Base-by-base conservation (phyloP, 2,113 vertebrate genomes). In the Puma concolor region DNA sequence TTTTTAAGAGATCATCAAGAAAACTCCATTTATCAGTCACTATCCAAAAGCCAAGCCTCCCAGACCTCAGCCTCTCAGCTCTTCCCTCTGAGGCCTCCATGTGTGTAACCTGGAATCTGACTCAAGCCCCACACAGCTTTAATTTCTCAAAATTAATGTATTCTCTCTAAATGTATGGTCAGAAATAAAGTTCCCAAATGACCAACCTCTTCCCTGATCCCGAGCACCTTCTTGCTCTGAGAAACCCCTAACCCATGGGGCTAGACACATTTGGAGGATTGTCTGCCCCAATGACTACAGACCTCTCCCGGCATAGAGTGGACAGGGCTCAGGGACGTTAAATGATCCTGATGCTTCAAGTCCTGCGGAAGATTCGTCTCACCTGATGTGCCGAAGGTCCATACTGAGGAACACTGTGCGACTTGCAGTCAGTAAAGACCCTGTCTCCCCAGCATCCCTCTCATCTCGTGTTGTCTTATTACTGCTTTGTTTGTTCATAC, bases 61-160 rank as follows among this genome's bases (percentile, higher is more conserved):
- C 33, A 23, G 17, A 0, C 6, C 15, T 79, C 11, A 5, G 71
- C 36, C 5, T 5, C n/a, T 10, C 11, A 41, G 5, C 8, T n/a
- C 27, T 27, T 8, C 57, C 27, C 1, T 8, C 7, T 23, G 36
- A 3, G 11, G 25, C 7, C 27, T 93, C 33, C 14, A 13, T 15
- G 72, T 44, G 0, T 19, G 25, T 5, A 66, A 33, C 7, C 23
- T 80, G 38, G 44, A 12, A 64, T 36, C 11, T 29, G 67, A 83
- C 21, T 16, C 13, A 36, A 72, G 44, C 29, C 8, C 0, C 38
- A 48, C 21, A 12, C 2, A 38, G 4, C 11, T n/a, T 19, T 5
- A 57, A 38, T n/a, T 76, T 74, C 52, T 84, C 69, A 67, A 67
- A 14, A 44, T 44, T 44, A 44, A 79, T 1, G 1, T 83, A 87